Conservation (phyloP, 2,113 vertebrate genomes). For the Climacteris rufus region DNA sequence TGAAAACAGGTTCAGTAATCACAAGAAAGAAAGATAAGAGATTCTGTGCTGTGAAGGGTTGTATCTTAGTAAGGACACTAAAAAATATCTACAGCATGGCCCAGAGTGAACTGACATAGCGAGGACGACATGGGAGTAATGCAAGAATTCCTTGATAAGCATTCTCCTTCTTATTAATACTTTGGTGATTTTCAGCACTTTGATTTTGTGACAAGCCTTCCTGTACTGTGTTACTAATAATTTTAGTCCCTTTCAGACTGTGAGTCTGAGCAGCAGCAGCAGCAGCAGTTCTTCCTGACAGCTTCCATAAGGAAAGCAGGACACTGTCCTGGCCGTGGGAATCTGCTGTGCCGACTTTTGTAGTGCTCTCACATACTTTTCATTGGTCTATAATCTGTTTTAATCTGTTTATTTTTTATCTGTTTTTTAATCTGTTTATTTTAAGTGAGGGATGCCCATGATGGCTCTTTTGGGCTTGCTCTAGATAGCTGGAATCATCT, state of each 20-base stretch:
- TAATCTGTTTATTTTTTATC: no score
- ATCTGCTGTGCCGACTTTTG: neutral
- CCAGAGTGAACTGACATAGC: fast-evolving
- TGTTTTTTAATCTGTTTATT: no score
- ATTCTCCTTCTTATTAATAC: neutral
- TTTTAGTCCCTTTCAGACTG: neutral
- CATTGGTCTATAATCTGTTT: neutral
- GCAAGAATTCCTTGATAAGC: neutral
- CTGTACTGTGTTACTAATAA: neutral
- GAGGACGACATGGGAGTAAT: neutral
- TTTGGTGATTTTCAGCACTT: neutral
- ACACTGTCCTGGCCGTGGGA: neutral
- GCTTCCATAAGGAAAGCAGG: neutral
- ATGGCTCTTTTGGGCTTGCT: neutral
- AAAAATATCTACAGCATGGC: neutral
- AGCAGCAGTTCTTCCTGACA: neutral
- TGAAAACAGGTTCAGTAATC: neutral
- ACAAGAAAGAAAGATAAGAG: neutral
- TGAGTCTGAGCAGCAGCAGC: neutral
- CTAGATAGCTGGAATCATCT: neutral
- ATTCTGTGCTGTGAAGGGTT: neutral
- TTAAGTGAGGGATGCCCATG: neutral
- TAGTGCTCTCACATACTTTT: neutral
- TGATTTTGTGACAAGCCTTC: neutral
- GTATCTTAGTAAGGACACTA: neutral